Evolutionary conservation across 2,797 vertebrate species (phyloP), one percentile per base, ranked within the genome.

Genomic region (Hippopotamyrus pictus): DNA sequence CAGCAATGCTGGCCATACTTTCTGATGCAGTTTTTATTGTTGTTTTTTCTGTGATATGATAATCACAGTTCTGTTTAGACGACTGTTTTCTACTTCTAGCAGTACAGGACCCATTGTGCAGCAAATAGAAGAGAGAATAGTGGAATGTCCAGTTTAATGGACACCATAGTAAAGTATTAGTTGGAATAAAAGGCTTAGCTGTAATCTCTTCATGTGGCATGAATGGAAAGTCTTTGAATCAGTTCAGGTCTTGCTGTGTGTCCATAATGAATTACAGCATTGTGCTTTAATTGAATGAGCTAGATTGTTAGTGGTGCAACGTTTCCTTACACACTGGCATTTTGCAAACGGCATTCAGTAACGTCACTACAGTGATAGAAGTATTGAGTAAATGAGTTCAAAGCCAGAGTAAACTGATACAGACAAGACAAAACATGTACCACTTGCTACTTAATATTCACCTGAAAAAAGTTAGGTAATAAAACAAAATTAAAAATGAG

Each of bases 91-190:
- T 79, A 41, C 25, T 79, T 44, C 17, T 11, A n/a, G 76, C 41
- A n/a, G 76, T 46, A 46, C 41, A n/a, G 76, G 41, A 46, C 76
- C 76, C 41, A 46, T 82, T 82, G 76, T 82, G 76, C 17, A n/a
- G 41, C 19, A 46, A 82, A 19, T 82, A 41, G 6, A n/a, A 82
- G 19, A 82, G 5, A n/a, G 41, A n/a, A 41, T 82, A 46, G 41
- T 82, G 76, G 76, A 46, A 82, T 82, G 76, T 82, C 76, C 41
- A 82, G 41, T 82, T 46, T 82, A 82, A 82, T 82, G 76, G 76
- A 82, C 76, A 46, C 41, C 41, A 46, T 46, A 82, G 76, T 82
- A 82, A 82, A 82, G 44, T 82, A 82, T 82, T 46, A 82, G 76
- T 82, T 41, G 76, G 76, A 44, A 82, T 82, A 82, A 82, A 82